Evolutionary conservation across 2,888 invertebrate genomes (phyloP), one percentile per base, ranked within the genome.

Genomic region (Cryptocephalus moraei): DNA sequence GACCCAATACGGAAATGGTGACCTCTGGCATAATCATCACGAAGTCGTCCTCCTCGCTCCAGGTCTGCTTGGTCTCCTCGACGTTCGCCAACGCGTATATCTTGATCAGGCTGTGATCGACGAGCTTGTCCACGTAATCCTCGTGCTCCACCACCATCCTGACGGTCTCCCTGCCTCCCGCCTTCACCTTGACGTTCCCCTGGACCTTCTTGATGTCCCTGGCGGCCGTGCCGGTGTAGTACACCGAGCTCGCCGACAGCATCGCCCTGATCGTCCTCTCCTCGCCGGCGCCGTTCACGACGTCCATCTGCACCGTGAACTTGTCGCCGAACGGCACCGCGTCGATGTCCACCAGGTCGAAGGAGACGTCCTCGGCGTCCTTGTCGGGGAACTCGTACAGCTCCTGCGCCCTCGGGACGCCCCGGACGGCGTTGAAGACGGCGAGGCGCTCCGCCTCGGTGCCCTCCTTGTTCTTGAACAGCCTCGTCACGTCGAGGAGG

Each of bases 21-120:
- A 88, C 79, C 49, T 73, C 78, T 1, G 90, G 89, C 61, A 85
- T 85, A 31, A 82, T 71, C 6, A 90, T 75, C 66, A 86, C 82
- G 71, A 89, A 87, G 68, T 88, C 86, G 57, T 89, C 88, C 60
- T 88, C 86, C 54, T 83, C 86, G 0, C 85, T 82, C 84, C 87
- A 90, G 2, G 85, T 81, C 67, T 89, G 88, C 49, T 80, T 81
- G 11, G 90, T 90, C 68, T 90, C 88, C 47, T 77, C 75, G 0
- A 90, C 88, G 11, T 80, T 81, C 13, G 84, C 84, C 67, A 86
- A 81, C 4, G 83, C 84, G 22, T 82, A 82, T 51, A 89, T 77
- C 72, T 88, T 88, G 76, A 90, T 79, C 64, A 82, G 82, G 61
- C 82, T 80, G 63, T 87, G 86, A 65, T 90, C 90, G 8, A 87